Base-by-base conservation (phyloP, 2,888 invertebrate species). In the Amiota communis region DNA sequence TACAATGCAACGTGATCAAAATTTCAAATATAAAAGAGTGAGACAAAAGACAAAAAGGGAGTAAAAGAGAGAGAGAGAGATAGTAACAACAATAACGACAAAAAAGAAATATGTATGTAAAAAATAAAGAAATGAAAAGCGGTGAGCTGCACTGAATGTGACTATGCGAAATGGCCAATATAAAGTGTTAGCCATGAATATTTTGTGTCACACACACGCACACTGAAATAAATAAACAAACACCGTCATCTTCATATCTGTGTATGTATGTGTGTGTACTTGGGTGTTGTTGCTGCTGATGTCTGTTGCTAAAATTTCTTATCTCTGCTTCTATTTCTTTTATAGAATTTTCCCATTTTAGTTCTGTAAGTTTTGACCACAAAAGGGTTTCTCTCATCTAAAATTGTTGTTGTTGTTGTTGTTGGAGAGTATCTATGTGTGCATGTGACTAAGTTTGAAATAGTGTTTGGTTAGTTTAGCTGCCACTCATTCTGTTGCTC, bases 221-320 rank as follows among this genome's bases (percentile, higher is more conserved):
- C 1, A 20, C 23, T 36, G 2, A 13, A 23, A 65, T 9, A 76
- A 36, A 36, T 72, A 65, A 77, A 77, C 82, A 76, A 71, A 75
- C 61, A 63, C 57, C 15, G 20, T 13, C n/a, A 46, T n/a, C 36
- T 49, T 49, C 13, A 10, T 73, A 59, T 9, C 67, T 70, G 71
- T 10, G 13, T 20, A 57, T 68, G 65, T 63, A 20, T 11, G 36
- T 47, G 10, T 11, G 46, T 23, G 20, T 23, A 65, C 8, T n/a
- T n/a, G 48, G 20, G 23, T 20, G 53, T 48, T 49, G 51, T 68
- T 23, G 67, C 23, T 23, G 51, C 23, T 68, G 67, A 46, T 23
- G 12, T n/a, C 51, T 63, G 17, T 63, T 17, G 63, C 36, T 63
- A n/a, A 17, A 36, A 36, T 46, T 68, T 68, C 36, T 68, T 47